Evolutionary conservation across 2,888 invertebrate genomes (phyloP).

Genomic region (Dolomedes plantarius): DNA sequence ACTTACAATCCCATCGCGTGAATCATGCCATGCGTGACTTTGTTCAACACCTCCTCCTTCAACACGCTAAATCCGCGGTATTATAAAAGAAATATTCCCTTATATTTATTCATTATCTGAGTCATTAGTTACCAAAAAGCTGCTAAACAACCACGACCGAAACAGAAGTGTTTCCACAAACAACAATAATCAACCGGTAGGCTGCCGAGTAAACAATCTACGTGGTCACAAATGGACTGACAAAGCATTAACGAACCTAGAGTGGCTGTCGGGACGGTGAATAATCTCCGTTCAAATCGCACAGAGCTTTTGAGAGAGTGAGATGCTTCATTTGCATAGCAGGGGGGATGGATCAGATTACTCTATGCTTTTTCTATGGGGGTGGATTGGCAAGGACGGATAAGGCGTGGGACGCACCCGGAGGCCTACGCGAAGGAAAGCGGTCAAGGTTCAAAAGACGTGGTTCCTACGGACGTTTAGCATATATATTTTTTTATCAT

Average conservation of each 20-base stretch:
- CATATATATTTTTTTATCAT: neutral
- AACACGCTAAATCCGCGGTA: no score
- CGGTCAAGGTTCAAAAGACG: conserved; percentile 53
- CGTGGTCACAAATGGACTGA: neutral
- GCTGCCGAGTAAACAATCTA: neutral
- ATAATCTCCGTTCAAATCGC: neutral
- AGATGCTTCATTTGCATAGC: conserved; percentile 53
- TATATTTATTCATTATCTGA: neutral
- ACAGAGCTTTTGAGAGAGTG: neutral
- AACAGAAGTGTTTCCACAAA: neutral
- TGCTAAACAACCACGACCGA: neutral
- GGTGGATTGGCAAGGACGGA: conserved; percentile 59
- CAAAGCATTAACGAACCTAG: neutral
- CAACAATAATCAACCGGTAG: neutral
- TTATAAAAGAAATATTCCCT: neutral
- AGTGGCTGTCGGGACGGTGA: neutral
- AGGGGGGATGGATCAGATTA: conserved; percentile 52
- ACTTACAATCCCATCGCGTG: no score
- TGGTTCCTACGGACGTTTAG: neutral
- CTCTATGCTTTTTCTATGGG: conserved; percentile 19
- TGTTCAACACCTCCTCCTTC: no score
- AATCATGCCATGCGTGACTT: no score
- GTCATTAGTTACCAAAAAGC: neutral
- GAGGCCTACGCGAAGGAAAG: conserved; percentile 47
- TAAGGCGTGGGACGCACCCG: conserved; percentile 34